phyloP scores from a whole-genome alignment of 1,140 invertebrate species.

The Anastatus disparis region DNA sequence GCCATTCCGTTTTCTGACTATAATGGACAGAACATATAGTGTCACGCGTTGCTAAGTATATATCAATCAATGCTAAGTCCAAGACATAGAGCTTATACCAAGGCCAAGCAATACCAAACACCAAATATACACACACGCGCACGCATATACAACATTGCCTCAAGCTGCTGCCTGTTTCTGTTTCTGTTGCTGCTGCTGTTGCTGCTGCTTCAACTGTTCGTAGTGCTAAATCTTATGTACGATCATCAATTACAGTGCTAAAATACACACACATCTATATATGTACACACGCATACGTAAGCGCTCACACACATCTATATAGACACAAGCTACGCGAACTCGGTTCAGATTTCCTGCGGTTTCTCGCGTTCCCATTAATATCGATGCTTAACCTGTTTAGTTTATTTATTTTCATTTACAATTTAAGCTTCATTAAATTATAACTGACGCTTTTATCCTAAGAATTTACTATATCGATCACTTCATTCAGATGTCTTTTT shows the following conservation, averaged over 20 bases:
- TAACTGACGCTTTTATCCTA: slow-evolving; percentile 2
- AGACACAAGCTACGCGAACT: neutral
- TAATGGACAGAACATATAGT: slow-evolving; percentile 26
- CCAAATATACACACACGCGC: slow-evolving; percentile 25
- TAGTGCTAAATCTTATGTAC: slow-evolving; percentile 27
- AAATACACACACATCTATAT: neutral
- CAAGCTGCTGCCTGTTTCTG: neutral
- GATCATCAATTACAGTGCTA: slow-evolving; percentile 32
- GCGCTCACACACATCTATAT: neutral
- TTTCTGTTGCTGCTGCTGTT: slow-evolving; percentile 12
- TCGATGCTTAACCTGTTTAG: no score
- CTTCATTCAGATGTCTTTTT: no score
- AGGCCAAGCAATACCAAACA: slow-evolving; percentile 36
- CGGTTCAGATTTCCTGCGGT: slow-evolving; percentile 8
- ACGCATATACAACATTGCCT: no score
- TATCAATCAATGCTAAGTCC: slow-evolving; percentile 43
- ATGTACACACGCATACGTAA: neutral
- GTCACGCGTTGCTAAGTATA: slow-evolving; percentile 29
- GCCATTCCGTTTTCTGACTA: neutral
- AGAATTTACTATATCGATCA: slow-evolving; percentile 7
- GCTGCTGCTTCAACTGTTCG: slow-evolving; percentile 20
- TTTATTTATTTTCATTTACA: no score
- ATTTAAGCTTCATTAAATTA: no score
- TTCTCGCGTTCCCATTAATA: slow-evolving; percentile 9
- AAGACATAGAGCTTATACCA: slow-evolving; percentile 40